phyloP scores from a whole-genome alignment of 1,140 invertebrate genomes.

The Penaeus chinensis region DNA sequence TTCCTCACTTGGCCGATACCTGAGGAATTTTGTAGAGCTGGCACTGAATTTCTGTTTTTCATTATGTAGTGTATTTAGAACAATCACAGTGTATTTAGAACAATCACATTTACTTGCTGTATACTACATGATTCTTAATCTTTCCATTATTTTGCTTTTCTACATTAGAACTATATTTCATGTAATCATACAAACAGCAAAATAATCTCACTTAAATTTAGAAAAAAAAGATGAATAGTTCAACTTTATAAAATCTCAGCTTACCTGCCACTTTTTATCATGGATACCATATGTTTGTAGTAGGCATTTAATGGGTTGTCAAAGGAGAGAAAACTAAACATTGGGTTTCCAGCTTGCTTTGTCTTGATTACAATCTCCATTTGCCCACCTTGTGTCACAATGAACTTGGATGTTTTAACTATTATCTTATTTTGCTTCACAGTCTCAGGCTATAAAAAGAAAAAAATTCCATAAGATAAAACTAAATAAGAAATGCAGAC shows the following conservation, averaged over 20 bases:
- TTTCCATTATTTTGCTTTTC: no score
- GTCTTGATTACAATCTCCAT: conserved; percentile 99
- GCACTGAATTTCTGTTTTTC: no score
- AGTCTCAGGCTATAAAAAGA: conserved; percentile 83
- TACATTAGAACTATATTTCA: neutral
- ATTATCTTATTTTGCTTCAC: conserved; percentile 94
- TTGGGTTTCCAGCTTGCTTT: conserved; percentile 92
- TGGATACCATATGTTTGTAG: conserved; percentile 85
- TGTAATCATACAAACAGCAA: neutral
- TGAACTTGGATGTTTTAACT: conserved; percentile 95
- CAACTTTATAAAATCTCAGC: neutral
- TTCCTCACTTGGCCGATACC: conserved; percentile 65
- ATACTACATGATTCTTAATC: no score
- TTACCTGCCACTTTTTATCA: conserved; percentile 86
- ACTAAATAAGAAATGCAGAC: conserved; percentile 23
- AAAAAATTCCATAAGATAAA: conserved; percentile 57
- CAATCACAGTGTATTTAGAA: no score
- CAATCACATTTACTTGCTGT: no score
- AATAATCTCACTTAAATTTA: neutral
- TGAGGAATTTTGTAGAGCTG: neutral
- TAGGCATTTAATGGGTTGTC: conserved; percentile 87
- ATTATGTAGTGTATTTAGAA: no score
- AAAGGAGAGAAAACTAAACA: conserved; percentile 93
- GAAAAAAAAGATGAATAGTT: no score
- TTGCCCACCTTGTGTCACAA: conserved; percentile 91